Evolutionary conservation across 2,888 invertebrate genomes (phyloP).

Genomic region (Andrena praecox): DNA sequence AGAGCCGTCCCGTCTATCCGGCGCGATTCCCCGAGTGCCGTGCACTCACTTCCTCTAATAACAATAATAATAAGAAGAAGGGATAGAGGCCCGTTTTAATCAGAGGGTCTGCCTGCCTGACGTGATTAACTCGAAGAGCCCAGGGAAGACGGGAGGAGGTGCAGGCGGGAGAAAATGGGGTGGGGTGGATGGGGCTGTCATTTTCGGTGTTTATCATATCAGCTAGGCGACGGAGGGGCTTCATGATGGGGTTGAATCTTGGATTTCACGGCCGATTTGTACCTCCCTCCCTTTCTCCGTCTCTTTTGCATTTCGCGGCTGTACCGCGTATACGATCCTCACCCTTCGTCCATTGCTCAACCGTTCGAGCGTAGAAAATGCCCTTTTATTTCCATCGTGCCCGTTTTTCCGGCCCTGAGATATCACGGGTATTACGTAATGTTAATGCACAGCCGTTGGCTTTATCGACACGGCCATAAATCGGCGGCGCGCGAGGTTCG

Average conservation of each 20-base stretch:
- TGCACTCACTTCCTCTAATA: constrained; percentile 74
- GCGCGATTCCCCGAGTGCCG: constrained; percentile 66
- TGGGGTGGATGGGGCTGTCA: constrained; percentile 73
- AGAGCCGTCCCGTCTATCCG: constrained; percentile 52
- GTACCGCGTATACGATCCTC: constrained; percentile 6
- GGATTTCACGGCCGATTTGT: constrained; percentile 67
- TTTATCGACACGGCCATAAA: constrained; percentile 59
- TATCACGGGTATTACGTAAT: constrained; percentile 52
- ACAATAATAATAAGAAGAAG: constrained; percentile 80
- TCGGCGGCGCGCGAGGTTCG: constrained; percentile 44
- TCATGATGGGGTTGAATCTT: constrained; percentile 69
- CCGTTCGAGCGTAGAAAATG: constrained; percentile 58
- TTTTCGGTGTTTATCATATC: constrained; percentile 81
- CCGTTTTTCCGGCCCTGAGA: constrained; percentile 24
- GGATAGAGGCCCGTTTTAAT: constrained; percentile 80
- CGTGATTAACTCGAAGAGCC: constrained; percentile 80
- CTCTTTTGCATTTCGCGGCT: constrained; percentile 7
- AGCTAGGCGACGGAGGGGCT: constrained; percentile 58
- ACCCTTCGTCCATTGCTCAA: constrained; percentile 53
- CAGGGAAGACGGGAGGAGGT: constrained; percentile 44
- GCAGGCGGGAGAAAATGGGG: constrained; percentile 51
- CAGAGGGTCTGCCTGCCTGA: constrained; percentile 79
- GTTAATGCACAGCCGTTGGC: constrained; percentile 50
- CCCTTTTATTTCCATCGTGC: constrained; percentile 44
- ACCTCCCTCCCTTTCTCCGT: constrained; percentile 8